These are phyloP conservation scores for Oncorhynchus masou DNA, from an alignment of 2,113 vertebrate species.

Conservation along the genomic window DNA sequence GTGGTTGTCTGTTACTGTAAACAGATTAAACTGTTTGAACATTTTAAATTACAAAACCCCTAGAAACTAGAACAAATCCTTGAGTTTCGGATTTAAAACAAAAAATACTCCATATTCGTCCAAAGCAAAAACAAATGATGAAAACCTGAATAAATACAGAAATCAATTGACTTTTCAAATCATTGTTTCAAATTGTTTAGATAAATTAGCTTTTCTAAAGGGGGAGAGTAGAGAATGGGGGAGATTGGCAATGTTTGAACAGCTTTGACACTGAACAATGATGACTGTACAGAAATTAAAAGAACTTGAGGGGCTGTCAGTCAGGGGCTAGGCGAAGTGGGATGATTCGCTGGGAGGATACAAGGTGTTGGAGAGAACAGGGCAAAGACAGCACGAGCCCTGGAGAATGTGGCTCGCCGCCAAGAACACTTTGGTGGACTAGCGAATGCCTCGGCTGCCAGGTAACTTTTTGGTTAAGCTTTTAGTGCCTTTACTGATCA, in stretches of 20 bases:
- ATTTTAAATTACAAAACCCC: too few relatives aligned
- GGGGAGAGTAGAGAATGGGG: neutral
- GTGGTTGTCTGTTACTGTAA: too few relatives aligned
- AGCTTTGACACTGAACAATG: slow-evolving; percentile 35
- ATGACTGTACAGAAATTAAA: slow-evolving; percentile 44
- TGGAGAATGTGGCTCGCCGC: neutral
- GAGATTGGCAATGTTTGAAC: slow-evolving; percentile 19
- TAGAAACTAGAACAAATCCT: too few relatives aligned
- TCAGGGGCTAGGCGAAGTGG: slow-evolving; percentile 37
- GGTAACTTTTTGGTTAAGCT: slow-evolving; percentile 21
- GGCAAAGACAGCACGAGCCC: slow-evolving; percentile 26
- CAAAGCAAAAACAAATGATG: too few relatives aligned
- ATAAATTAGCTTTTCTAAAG: too few relatives aligned
- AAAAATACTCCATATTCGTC: too few relatives aligned
- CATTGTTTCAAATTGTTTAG: too few relatives aligned
- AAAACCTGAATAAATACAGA: too few relatives aligned
- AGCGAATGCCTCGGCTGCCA: slow-evolving; percentile 40
- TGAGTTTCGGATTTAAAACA: too few relatives aligned
- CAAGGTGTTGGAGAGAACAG: slow-evolving; percentile 57
- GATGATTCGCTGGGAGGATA: slow-evolving; percentile 52
- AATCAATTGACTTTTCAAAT: too few relatives aligned
- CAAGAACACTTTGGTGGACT: slow-evolving; percentile 12
- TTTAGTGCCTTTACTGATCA: neutral
- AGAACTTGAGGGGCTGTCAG: slow-evolving; percentile 35
- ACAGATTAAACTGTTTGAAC: too few relatives aligned